Evolutionary conservation across 2,888 invertebrate species (phyloP), one percentile per base, ranked within the genome.

Genomic region (Acanthosepion esculentum): DNA sequence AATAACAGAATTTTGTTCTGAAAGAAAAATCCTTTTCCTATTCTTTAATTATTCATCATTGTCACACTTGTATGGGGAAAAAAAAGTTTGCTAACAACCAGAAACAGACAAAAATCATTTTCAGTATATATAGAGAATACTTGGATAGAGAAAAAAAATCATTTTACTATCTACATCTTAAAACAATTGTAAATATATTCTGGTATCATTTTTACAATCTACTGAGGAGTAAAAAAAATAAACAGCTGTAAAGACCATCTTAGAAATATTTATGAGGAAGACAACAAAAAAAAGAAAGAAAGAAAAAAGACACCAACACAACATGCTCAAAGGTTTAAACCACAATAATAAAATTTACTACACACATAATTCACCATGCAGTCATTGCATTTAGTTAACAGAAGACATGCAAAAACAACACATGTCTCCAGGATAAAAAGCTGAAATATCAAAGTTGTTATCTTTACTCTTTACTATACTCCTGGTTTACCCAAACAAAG

Each of bases 401-500:
- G 78, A 12, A 78, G 33, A 59, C 23, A 59, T 23, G 18, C 20
- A 23, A 59, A 59, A 59, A 59, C 20, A 78, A 78, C 8, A 64
- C 8, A 64, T 8, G 78, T 78, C n/a, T 33, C 78, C 78, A n/a
- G 78, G 78, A n/a, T 33, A 18, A 33, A 33, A 78, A 33, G n/a
- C 33, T 15, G 10, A n/a, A 15, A 33, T 78, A 78, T 78, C n/a
- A 78, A 78, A 33, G 15, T n/a, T 2, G 59, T 59, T 23, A 59
- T 59, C 23, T 55, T 59, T 64, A 6, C 8, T 64, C 23, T 55
- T 59, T 78, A n/a, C 15, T n/a, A 78, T n/a, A 78, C 78, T n/a
- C 78, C 78, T 78, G n/a, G n/a, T 78, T 78, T n/a, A 78, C 78
- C 78, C 29, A n/a, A 78, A 78, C 78, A 59, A 59, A 59, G 59